Evolutionary conservation across 2,888 invertebrate species (phyloP), one percentile per base, ranked within the genome.

Genomic region (Proisotoma minuta): DNA sequence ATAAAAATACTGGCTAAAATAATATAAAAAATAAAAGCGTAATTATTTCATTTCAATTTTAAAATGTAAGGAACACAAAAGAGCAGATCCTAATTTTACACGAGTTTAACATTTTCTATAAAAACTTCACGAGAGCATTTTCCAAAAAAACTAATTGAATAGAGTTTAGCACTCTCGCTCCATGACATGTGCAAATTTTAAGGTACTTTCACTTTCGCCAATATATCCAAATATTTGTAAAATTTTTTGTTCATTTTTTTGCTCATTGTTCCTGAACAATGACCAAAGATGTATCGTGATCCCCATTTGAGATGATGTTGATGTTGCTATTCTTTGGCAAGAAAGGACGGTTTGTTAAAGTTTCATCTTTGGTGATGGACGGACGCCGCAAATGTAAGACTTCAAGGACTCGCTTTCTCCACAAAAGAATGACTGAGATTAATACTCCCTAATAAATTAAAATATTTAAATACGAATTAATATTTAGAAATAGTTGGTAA

Each of bases 341-440:
- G 34, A 73, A 73, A 8, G 73, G 71, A 22, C 70, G 67, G 4
- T 65, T 71, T 39, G 73, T 72, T 26, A 73, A 29, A 12, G 73
- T 72, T 18, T 73, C 73, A 57, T 73, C 71, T 57, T 72, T 72
- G 15, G 67, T 66, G 12, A 73, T 59, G n/a, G 70, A 72, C 15
- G 70, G 70, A 34, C 69, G 72, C 27, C 71, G 47, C 39, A 73
- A 51, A 50, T 70, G 70, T 2, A 73, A 63, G 23, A 71, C 69
- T 57, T 73, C 73, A 12, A 73, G 62, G 10, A 73, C 71, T 51
- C 73, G 54, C 52, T 73, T 73, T 57, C 73, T 61, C 69, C 73
- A 72, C 24, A 73, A 65, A 39, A 73, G 62, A 5, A 71, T 71
- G 8, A 70, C 49, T 47, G 70, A 73, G 27, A 73, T 73, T 62